phyloP scores from a whole-genome alignment of 2,797 vertebrate species.

The Otolemur crassicaudatus region DNA sequence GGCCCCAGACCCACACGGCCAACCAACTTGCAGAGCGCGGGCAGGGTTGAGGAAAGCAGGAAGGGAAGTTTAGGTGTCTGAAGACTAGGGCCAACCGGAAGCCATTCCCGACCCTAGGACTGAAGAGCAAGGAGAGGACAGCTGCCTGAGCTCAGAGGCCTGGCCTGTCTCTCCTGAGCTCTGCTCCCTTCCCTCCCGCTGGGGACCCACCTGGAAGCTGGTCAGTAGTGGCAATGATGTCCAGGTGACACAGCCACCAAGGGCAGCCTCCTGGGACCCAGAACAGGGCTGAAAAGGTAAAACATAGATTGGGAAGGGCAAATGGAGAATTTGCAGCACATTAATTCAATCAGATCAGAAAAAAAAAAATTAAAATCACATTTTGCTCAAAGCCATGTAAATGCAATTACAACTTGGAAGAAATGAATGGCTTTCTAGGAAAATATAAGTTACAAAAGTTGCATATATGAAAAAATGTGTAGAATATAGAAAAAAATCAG shows the following conservation, averaged over 20 bases:
- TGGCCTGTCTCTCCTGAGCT: too few species aligned
- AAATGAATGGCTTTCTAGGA: neutral
- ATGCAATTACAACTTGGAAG: neutral
- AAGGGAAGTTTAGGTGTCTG: neutral
- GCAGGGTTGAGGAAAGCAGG: too few species aligned
- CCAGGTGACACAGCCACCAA: neutral
- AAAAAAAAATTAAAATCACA: neutral
- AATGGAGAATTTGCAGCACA: neutral
- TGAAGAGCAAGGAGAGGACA: too few species aligned
- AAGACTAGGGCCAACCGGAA: neutral
- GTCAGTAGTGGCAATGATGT: neutral
- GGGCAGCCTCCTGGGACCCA: neutral
- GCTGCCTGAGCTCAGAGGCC: neutral
- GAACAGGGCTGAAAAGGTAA: neutral
- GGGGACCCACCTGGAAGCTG: accelerated
- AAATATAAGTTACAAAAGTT: neutral
- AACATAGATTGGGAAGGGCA: neutral
- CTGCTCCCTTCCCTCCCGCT: neutral
- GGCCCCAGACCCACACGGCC: too few species aligned
- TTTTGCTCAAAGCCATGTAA: neutral
- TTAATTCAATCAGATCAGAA: neutral
- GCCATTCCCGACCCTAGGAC: neutral
- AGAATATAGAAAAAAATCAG: neutral
- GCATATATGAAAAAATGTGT: neutral
- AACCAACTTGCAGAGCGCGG: neutral